Percentiles rank a stretch among this genome's conserved stretches.
These are phyloP conservation scores for Tinea semifulvella DNA, from an alignment of 2,888 invertebrate species.

Conservation along the genomic window DNA sequence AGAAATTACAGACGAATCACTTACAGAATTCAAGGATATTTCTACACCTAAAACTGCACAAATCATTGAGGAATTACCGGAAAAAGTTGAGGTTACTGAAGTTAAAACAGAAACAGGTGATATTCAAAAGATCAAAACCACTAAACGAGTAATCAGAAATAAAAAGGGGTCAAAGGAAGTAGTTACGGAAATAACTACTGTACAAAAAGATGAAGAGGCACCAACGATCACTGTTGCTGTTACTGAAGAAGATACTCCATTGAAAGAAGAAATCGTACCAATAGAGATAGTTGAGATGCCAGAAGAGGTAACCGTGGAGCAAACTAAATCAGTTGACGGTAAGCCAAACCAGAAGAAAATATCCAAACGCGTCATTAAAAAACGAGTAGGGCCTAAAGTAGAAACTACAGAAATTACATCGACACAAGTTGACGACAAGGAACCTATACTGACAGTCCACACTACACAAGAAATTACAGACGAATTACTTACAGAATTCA, in stretches of 20 bases:
- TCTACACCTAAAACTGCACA: constrained; percentile 22
- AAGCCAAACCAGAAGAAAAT: constrained; percentile 18
- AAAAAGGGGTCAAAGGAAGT: constrained; percentile 26
- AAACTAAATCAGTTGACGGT: constrained; percentile 27
- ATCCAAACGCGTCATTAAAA: constrained; percentile 28
- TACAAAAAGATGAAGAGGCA: constrained; percentile 28
- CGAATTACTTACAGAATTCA: constrained; percentile 15
- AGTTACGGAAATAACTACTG: constrained; percentile 38
- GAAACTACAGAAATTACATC: constrained; percentile 37
- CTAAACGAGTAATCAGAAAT: constrained; percentile 28
- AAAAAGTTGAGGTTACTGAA: constrained; percentile 22
- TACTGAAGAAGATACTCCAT: constrained; percentile 17
- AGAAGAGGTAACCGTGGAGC: constrained; percentile 33
- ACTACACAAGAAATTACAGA: constrained; percentile 17
- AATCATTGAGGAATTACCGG: constrained; percentile 20
- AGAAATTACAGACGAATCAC: constrained; percentile 29
- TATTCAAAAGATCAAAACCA: constrained; percentile 22
- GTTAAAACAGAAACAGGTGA: constrained; percentile 24
- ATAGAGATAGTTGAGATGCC: constrained; percentile 31
- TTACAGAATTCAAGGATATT: constrained; percentile 25
- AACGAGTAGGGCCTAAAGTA: constrained; percentile 30
- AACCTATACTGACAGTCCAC: constrained; percentile 26
- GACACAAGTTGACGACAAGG: constrained; percentile 28
- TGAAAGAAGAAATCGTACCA: constrained; percentile 19
- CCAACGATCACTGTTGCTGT: constrained; percentile 17